Evolutionary conservation across 2,113 vertebrate species (phyloP), one percentile per base, ranked within the genome.

Genomic region (Protomyctophum bolini): DNA sequence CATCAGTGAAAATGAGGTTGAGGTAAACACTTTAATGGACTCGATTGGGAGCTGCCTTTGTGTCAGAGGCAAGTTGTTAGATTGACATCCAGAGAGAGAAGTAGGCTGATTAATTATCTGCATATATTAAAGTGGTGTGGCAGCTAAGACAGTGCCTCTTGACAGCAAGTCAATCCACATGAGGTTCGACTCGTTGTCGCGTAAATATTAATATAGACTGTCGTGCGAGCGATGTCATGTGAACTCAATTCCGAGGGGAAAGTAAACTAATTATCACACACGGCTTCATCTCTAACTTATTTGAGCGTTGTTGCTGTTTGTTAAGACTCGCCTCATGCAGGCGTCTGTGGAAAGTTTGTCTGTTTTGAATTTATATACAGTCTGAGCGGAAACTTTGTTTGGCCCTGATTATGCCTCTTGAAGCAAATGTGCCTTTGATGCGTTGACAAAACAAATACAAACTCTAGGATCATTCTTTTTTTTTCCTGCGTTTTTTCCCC

Each of bases 21-120:
- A 80, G 60, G 70, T 72, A 63, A 84, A 74, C 70, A 72, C 28
- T 8, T 75, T 88, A 86, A 87, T 86, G 79, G 82, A 83, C 83
- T 86, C 73, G 64, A 85, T 87, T 77, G 85, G 76, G 86, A 86
- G 64, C 72, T 84, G 83, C 79, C 81, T 79, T 72, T 47, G 79
- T 83, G 84, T 88, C 85, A 84, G 81, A 89, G 76, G 75, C 73
- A 85, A 83, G 77, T 85, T 87, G 81, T 87, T 80, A 75, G 70
- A 84, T 55, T 55, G 74, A 83, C 75, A 85, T 80, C 71, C 65
- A 86, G 81, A 65, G 73, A 29, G 52, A 60, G 60, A 56, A 59
- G 21, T 21, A 21, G 56, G 49, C 70, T 74, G 72, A 75, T 77
- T 86, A 83, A 88, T 82, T 80, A 83, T 85, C 83, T 87, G 84